Conservation (phyloP, 2,797 vertebrate genomes). For the Euphonia xanthogaster region DNA sequence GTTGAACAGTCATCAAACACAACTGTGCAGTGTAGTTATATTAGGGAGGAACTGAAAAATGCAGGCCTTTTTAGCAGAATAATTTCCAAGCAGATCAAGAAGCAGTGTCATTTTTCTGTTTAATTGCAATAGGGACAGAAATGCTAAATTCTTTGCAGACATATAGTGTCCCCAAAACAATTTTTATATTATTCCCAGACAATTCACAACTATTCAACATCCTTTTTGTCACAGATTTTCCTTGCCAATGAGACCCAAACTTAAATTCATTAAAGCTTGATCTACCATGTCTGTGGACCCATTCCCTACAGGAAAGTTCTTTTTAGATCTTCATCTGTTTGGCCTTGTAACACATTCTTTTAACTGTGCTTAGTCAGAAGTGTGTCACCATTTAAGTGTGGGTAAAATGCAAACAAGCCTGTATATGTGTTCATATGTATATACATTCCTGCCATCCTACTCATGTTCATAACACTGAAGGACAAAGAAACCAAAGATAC, state of each 20-base stretch:
- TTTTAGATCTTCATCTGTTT: not conserved
- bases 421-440: not conserved
- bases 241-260: not conserved
- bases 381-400: not conserved
- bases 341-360: not conserved
- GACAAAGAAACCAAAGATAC: not conserved
- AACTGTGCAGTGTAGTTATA: not conserved
- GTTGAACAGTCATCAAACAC: not conserved
- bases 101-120: not conserved
- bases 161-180: rapidly evolving
- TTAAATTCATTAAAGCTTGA: not conserved
- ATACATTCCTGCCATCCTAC: not conserved
- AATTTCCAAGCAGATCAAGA: not conserved
- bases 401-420: not conserved
- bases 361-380: not conserved
- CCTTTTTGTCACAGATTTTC: not conserved
- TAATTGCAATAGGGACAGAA: not conserved
- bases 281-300: not conserved
- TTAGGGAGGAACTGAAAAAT: not conserved
- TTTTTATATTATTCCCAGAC: not conserved
- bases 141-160: not conserved
- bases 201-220: not conserved
- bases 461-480: not conserved
- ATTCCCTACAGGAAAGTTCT: not conserved
- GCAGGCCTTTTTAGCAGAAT: not conserved